Evolutionary conservation across 2,797 vertebrate species (phyloP), one percentile per base, ranked within the genome.

Genomic region (Remorina albescens): DNA sequence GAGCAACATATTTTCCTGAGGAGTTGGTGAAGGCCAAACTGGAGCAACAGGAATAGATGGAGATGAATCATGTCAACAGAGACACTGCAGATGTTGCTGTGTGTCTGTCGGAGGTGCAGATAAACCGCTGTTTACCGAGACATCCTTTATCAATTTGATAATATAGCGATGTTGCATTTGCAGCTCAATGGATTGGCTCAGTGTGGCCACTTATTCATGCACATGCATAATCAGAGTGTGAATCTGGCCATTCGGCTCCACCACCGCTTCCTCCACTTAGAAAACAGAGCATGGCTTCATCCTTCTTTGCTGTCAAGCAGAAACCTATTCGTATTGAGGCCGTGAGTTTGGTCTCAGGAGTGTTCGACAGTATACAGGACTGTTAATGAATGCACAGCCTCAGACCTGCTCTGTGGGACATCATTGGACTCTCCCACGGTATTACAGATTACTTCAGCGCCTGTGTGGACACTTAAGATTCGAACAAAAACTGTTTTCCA

Each of bases 351-450:
- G 49, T 57, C 68, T 65, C 67, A 5, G n/a, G 54, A 54, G 66
- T 50, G 69, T 26, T 34, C 56, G 61, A 19, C 5, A 9, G 58
- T 60, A 72, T 46, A 30, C 61, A 72, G 71, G 77, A 68, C 66
- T 30, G 19, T 16, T 80, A 82, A 82, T 79, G 81, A 85, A 87
- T 80, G 70, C 74, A 61, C 49, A 51, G 60, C 55, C 71, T 76
- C 55, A 9, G 49, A 79, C 72, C 53, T 72, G 71, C 78, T 81
- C 80, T 60, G 71, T 61, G 72, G 83, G 88, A 84, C 62, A 61
- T 78, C 67, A 72, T 50, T 76, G 47, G 55, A 71, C 72, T 73
- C 71, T 86, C 80, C 78, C 74, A 67, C 9, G 26, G 63, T 44
- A 67, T 54, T 64, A 39, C 21, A 51, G 78, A 78, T 78, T 85